These are phyloP conservation scores for Campopleginae sp. DNA, from an alignment of 2,888 invertebrate species.

Conservation along the genomic window DNA sequence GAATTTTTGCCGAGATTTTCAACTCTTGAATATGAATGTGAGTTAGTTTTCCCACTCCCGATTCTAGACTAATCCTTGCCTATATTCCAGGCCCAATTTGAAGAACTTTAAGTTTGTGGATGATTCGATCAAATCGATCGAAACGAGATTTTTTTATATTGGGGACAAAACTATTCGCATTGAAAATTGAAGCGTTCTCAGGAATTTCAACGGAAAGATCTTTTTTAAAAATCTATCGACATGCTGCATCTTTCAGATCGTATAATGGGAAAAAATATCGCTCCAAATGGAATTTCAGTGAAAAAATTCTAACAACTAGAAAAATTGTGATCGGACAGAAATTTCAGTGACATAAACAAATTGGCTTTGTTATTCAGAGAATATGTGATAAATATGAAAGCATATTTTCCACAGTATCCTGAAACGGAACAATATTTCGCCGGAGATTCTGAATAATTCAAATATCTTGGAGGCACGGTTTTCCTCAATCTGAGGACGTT, in stretches of 20 bases:
- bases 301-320: neutral
- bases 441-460: conserved; percentile 36
- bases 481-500: neutral
- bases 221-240: neutral
- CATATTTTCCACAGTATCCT: conserved; percentile 1
- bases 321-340: neutral
- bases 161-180: too few species aligned
- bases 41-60: neutral
- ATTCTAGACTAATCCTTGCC: neutral
- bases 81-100: neutral
- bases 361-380: neutral
- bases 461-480: conserved; percentile 11
- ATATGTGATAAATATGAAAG: conserved; percentile 9
- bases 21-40: neutral
- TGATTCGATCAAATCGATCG: neutral
- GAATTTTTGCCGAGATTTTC: neutral
- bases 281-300: neutral
- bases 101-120: neutral
- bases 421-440: conserved; percentile 15
- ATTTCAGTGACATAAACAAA: neutral
- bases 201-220: neutral
- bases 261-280: neutral
- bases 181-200: neutral
- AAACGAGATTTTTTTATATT: neutral
- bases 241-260: neutral